These are phyloP conservation scores for Teleiodes luculella DNA, from an alignment of 2,888 invertebrate species.

Conservation along the genomic window DNA sequence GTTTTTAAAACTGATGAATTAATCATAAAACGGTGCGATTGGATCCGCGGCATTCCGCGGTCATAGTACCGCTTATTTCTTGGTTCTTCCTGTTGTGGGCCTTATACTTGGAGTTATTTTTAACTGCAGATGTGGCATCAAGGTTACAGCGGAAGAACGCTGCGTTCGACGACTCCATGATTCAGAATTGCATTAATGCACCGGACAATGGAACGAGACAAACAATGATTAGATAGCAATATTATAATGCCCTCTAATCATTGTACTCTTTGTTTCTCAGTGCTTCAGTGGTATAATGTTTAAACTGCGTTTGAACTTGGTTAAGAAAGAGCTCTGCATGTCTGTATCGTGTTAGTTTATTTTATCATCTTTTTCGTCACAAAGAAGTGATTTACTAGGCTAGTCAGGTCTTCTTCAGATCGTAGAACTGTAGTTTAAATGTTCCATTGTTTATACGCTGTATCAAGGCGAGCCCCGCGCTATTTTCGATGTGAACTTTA, in stretches of 20 bases:
- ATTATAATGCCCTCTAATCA: neutral
- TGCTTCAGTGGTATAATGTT: too few species aligned
- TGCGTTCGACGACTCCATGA: slow-evolving; percentile 3
- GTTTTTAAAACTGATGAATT: slow-evolving; percentile 4
- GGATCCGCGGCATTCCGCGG: neutral
- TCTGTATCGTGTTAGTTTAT: neutral
- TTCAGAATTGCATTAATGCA: slow-evolving; percentile 1
- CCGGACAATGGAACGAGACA: neutral
- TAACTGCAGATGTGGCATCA: slow-evolving; percentile 5
- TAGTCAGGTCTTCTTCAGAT: neutral
- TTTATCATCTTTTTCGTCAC: neutral
- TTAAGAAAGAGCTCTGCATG: neutral
- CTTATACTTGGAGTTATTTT: neutral
- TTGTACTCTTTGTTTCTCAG: neutral
- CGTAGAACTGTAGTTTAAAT: neutral
- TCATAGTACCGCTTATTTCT: neutral
- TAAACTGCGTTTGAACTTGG: neutral
- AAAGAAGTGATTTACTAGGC: neutral
- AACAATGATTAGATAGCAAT: slow-evolving; percentile 2
- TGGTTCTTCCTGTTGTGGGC: neutral
- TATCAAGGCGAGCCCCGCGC: slow-evolving; percentile 2
- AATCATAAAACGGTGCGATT: neutral
- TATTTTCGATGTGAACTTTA: slow-evolving; percentile 17
- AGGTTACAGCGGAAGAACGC: neutral
- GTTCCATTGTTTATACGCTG: slow-evolving; percentile 11